A percentile compares a stretch with the other conserved stretches of the same genome.
These are phyloP conservation scores for Centropus unirufus DNA, from an alignment of 2,113 vertebrate species.

Conservation along the genomic window DNA sequence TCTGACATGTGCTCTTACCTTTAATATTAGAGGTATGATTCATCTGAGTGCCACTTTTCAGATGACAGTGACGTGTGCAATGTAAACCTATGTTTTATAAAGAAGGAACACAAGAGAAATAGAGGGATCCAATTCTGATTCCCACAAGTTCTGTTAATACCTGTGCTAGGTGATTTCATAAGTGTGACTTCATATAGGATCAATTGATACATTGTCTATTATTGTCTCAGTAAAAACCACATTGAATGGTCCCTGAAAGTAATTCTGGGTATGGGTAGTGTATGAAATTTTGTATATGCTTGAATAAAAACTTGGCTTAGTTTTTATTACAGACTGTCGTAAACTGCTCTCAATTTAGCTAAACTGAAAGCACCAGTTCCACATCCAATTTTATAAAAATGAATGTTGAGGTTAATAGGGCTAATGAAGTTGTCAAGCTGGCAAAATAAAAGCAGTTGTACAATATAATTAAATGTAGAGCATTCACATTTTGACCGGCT, in stretches of 20 bases:
- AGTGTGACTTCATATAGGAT: not conserved
- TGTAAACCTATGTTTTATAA: not conserved
- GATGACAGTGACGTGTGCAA: not conserved
- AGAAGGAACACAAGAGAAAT: not conserved
- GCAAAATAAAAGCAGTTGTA: not conserved
- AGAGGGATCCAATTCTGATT: not conserved
- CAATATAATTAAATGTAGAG: not conserved
- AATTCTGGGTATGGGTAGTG: fast-evolving
- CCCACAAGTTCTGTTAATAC: not conserved
- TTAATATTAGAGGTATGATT: not conserved
- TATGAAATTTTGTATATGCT: not conserved
- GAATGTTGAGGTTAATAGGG: not conserved
- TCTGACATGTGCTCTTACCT: not conserved
- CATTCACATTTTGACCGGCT: not conserved
- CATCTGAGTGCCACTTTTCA: not conserved
- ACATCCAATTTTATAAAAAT: not conserved
- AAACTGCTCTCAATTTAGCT: not conserved
- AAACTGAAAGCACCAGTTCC: not conserved
- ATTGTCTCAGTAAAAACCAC: not conserved
- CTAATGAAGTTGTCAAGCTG: not conserved
- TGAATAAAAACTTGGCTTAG: not conserved
- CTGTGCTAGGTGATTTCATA: not conserved
- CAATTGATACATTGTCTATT: not conserved
- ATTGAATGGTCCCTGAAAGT: not conserved
- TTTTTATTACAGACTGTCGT: not conserved